Base-by-base conservation (phyloP, 2,113 vertebrate species). In the Mustelus asterias region DNA sequence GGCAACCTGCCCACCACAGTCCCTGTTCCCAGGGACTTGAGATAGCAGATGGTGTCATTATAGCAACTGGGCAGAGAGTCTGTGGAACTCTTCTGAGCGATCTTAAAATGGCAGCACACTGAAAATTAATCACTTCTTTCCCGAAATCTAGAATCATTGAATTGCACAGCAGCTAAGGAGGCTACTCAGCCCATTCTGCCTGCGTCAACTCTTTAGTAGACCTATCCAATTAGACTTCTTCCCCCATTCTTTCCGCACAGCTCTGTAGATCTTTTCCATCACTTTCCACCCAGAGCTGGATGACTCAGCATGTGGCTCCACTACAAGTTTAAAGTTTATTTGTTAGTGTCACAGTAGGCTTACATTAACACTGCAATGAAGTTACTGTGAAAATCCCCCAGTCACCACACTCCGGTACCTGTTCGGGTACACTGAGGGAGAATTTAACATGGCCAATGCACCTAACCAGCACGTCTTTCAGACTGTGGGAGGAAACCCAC, bases 31-130 rank as follows among this genome's bases (percentile, higher is more conserved):
- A 37, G 90, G 90, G 90, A 67, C n/a, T 41, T 67, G 63, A n/a
- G 63, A 22, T 93, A 65, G 33, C 90, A 93, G 90, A 67, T 37
- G 60, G 60, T 67, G n/a, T 67, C 60, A 89, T 90, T 90, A 94
- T 41, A 94, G n/a, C 63, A 69, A 94, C n/a, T n/a, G 24, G 88
- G 88, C 88, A 90, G 58, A 93, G n/a, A 37, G 7, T 93, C 58
- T n/a, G n/a, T 67, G 63, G 58, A 63, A 24, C 85, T 88, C 41
- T 88, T 88, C 44, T 58, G 85, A 88, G 33, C 24, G 5, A 93
- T 54, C 22, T 90, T 60, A 63, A 60, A 90, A 60, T 26, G 22
- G 88, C 88, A 90, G 58, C 14, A 1, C 54, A 33, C 83, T 2
- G 54, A 29, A 90, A 83, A 83, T 83, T 20, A 41, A 83, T 83